Evolutionary conservation across 2,113 vertebrate genomes (phyloP).

Genomic region (Tenebrosternarchus preto): DNA sequence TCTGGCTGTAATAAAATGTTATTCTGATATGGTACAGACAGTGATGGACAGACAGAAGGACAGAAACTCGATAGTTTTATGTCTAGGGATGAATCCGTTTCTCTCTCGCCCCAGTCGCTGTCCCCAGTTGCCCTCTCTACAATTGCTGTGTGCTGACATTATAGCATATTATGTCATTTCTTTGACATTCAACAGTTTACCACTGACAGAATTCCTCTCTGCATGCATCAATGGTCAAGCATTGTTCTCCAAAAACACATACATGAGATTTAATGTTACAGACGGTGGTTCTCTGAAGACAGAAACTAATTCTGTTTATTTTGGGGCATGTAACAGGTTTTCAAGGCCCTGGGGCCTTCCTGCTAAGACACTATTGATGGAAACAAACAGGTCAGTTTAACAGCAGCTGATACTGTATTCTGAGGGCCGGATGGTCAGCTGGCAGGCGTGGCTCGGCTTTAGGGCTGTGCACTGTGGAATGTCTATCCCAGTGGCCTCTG

Average conservation of each 20-base stretch:
- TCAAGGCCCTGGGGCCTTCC: conserved; percentile 46
- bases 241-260: not conserved
- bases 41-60: not conserved
- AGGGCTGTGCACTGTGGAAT: conserved; percentile 64
- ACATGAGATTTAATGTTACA: not conserved
- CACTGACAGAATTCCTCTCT: not conserved
- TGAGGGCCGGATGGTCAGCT: conserved; percentile 13
- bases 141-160: no score
- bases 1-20: not conserved
- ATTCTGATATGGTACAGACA: not conserved
- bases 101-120: not conserved
- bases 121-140: no score
- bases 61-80: not conserved
- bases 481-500: conserved; percentile 63
- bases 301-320: not conserved
- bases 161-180: not conserved
- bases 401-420: conserved; percentile 46
- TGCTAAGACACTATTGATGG: conserved; percentile 52
- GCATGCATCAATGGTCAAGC: not conserved
- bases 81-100: not conserved
- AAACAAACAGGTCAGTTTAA: conserved; percentile 59
- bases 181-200: not conserved
- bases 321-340: not conserved
- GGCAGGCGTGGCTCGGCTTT: conserved; percentile 46
- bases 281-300: not conserved